Evolutionary conservation across 1,140 invertebrate species (phyloP).

Genomic region (Magallana angulata): DNA sequence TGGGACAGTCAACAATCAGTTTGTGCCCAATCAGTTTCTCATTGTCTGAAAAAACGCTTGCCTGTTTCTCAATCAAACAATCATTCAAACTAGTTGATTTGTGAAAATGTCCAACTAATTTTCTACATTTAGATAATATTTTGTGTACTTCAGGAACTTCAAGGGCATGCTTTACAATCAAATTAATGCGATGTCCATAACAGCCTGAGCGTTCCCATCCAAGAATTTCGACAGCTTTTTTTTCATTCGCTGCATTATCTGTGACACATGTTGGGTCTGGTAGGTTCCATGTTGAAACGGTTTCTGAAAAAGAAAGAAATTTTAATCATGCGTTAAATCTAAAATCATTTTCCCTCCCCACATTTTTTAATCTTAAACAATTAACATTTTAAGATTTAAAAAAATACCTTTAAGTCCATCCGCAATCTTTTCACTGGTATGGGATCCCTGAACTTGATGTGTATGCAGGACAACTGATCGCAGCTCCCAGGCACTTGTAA

Average conservation of each 20-base stretch:
- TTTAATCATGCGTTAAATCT: background rate
- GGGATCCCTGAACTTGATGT: constrained; percentile 19
- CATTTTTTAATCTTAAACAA: background rate
- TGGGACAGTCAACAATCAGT: background rate
- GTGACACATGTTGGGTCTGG: constrained; percentile 34
- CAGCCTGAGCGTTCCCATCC: constrained; percentile 52
- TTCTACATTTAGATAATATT: constrained; percentile 32
- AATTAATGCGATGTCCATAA: constrained; percentile 58
- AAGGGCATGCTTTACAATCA: constrained; percentile 49
- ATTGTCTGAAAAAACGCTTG: background rate
- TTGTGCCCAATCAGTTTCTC: background rate
- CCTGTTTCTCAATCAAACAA: constrained; percentile 11
- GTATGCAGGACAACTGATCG: constrained; percentile 37
- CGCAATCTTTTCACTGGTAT: constrained; percentile 47
- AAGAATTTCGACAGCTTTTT: constrained; percentile 50
- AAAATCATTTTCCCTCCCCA: background rate
- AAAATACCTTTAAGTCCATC: background rate
- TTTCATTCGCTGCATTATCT: constrained; percentile 60
- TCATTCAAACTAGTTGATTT: constrained; percentile 31
- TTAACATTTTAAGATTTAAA: background rate
- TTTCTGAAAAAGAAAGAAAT: constrained; percentile 1
- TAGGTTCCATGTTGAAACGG: background rate
- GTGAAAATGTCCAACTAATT: constrained; percentile 43
- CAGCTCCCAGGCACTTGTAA: constrained; percentile 31
- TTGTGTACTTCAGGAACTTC: background rate